These are phyloP conservation scores for Carassius carassius DNA, from an alignment of 2,113 vertebrate species.

Conservation along the genomic window DNA sequence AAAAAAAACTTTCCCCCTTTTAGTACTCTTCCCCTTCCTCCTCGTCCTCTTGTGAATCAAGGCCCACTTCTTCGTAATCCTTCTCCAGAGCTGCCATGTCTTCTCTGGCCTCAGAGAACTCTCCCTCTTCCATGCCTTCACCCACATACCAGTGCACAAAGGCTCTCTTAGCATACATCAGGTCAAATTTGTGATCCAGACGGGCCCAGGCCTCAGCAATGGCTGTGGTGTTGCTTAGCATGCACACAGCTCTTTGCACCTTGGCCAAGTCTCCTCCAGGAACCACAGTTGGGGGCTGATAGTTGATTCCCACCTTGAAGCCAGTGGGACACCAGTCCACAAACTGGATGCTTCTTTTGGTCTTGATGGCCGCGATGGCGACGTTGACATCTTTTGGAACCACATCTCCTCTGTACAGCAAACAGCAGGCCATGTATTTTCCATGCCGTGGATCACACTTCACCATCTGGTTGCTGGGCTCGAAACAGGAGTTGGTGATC, in stretches of 20 bases:
- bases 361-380: conserved; percentile 78
- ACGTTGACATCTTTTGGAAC: conserved; percentile 79
- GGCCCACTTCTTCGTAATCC: conserved; percentile 78
- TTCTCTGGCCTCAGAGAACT: conserved; percentile 76
- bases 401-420: conserved; percentile 76
- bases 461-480: conserved; percentile 77
- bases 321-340: conserved; percentile 80
- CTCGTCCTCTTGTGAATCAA: conserved; percentile 83
- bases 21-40: conserved; percentile 80
- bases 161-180: conserved; percentile 74
- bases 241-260: conserved; percentile 73
- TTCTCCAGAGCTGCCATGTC: conserved; percentile 79
- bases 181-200: conserved; percentile 77
- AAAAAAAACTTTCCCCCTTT: neutral
- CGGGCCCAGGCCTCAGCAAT: conserved; percentile 78
- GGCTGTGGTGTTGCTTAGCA: conserved; percentile 78
- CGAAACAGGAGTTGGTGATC: conserved; percentile 76
- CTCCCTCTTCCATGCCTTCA: conserved; percentile 70
- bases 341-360: conserved; percentile 77
- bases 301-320: conserved; percentile 79
- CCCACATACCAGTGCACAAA: too few relatives aligned
- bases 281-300: conserved; percentile 74
- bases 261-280: conserved; percentile 79
- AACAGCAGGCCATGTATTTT: conserved; percentile 80
- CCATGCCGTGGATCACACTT: conserved; percentile 75